Percentiles rank a stretch among this genome's conserved stretches.
Evolutionary conservation across 2,113 vertebrate genomes (phyloP).

Genomic region (Nerophis ophidion): DNA sequence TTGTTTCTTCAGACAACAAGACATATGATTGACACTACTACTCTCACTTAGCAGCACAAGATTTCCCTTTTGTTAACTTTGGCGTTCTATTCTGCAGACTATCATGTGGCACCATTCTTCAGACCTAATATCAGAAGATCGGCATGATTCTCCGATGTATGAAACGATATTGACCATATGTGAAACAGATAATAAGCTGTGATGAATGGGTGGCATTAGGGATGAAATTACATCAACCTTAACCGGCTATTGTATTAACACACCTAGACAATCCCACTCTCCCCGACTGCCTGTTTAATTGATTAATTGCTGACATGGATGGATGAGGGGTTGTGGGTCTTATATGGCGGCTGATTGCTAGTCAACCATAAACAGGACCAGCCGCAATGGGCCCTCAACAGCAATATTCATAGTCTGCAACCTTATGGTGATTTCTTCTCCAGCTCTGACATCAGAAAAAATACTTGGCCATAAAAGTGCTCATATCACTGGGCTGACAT

Average conservation of each 20-base stretch:
- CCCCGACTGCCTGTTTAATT: slow-evolving; percentile 61
- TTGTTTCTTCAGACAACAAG: neutral
- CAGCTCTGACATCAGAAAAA: slow-evolving; percentile 65
- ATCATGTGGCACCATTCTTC: slow-evolving; percentile 39
- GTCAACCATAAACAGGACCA: slow-evolving; percentile 67
- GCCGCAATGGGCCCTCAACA: slow-evolving; percentile 61
- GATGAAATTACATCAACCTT: slow-evolving; percentile 68
- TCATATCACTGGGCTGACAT: slow-evolving; percentile 64
- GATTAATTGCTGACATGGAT: slow-evolving; percentile 68
- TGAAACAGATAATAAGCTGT: slow-evolving; percentile 59
- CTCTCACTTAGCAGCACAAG: slow-evolving; percentile 6
- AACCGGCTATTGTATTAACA: slow-evolving; percentile 67
- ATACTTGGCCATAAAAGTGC: slow-evolving; percentile 66
- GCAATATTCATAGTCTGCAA: slow-evolving; percentile 66
- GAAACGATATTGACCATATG: slow-evolving; percentile 65
- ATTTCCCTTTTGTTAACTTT: slow-evolving; percentile 23
- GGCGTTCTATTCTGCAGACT: slow-evolving; percentile 25
- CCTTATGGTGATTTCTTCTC: slow-evolving; percentile 69
- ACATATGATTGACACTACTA: neutral
- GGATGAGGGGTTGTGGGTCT: slow-evolving; percentile 61
- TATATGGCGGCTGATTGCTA: slow-evolving; percentile 66
- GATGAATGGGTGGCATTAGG: slow-evolving; percentile 67
- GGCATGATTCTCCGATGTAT: slow-evolving; percentile 53
- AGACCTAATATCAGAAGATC: slow-evolving; percentile 43
- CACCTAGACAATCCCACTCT: slow-evolving; percentile 55